Percentiles rank a stretch among this genome's conserved stretches.
Conservation (phyloP, 2,797 vertebrate species). For the Poeciliopsis presidionis region DNA sequence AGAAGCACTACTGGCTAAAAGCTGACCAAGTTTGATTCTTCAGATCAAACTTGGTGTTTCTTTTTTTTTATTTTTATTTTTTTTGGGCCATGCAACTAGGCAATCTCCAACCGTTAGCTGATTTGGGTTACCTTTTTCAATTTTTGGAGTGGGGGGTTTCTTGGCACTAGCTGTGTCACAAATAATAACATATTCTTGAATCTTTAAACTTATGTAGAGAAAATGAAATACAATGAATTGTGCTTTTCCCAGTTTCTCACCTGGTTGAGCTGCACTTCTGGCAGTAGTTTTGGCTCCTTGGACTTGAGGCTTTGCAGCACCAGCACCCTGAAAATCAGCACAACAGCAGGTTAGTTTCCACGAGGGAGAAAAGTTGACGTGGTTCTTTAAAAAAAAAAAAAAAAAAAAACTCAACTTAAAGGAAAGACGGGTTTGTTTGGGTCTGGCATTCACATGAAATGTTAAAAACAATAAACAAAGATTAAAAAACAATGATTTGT, state of each 20-base stretch:
- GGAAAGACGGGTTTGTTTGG: background rate
- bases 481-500: background rate
- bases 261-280: conserved; percentile 82
- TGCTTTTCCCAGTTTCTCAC: conserved; percentile 27
- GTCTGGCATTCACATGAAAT: background rate
- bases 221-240: background rate
- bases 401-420: background rate
- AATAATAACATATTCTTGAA: conserved; percentile 52
- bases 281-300: conserved; percentile 85
- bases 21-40: conserved; percentile 51
- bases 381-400: too few relatives aligned
- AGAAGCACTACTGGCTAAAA: conserved; percentile 30
- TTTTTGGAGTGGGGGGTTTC: conserved; percentile 72
- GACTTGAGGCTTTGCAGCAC: conserved; percentile 77
- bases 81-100: conserved; percentile 7
- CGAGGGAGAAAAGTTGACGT: background rate
- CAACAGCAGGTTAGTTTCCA: conserved; percentile 9
- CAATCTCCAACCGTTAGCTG: conserved; percentile 8
- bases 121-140: conserved; percentile 69
- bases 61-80: background rate
- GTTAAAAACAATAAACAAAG: background rate
- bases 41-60: conserved; percentile 45
- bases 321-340: conserved; percentile 62
- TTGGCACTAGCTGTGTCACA: conserved; percentile 75
- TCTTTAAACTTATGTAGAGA: conserved; percentile 7